Percentiles rank a stretch among this genome's conserved stretches.
phyloP scores from a whole-genome alignment of 2,888 invertebrate species.

The Sylvicola fuscatus region DNA sequence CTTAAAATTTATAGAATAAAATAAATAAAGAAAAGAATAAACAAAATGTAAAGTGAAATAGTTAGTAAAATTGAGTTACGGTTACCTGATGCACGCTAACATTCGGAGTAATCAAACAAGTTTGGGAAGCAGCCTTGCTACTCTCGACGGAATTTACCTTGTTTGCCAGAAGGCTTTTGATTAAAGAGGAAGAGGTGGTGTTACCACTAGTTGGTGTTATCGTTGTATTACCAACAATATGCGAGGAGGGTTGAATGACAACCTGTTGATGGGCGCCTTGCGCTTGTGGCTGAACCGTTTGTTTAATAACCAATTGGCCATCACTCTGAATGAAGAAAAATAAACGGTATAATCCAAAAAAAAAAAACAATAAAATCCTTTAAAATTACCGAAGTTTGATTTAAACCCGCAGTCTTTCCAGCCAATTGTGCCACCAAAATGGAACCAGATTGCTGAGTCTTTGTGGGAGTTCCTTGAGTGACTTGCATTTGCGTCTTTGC shows the following conservation, averaged over 20 bases:
- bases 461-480: not conserved
- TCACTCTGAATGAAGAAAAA: too few species aligned
- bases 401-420: not conserved
- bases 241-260: not conserved
- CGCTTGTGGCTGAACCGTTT: conserved; percentile 4
- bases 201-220: conserved; percentile 17
- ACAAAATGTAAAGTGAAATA: too few species aligned
- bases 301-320: conserved; percentile 7
- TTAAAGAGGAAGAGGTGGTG: conserved; percentile 54
- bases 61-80: conserved; percentile 2
- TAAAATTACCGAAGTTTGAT: not conserved
- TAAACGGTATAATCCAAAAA: too few species aligned
- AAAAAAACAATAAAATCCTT: too few species aligned
- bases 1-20: too few species aligned
- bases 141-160: conserved; percentile 42
- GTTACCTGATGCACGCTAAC: conserved; percentile 17
- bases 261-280: not conserved
- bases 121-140: conserved; percentile 3
- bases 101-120: conserved; percentile 15
- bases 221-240: not conserved
- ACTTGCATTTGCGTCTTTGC: too few species aligned
- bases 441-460: conserved; percentile 1
- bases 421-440: conserved; percentile 4
- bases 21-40: too few species aligned
- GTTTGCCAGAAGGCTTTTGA: conserved; percentile 84